Evolutionary conservation across 2,113 vertebrate species (phyloP), one percentile per base, ranked within the genome.

Genomic region (Eulemur rufifrons): DNA sequence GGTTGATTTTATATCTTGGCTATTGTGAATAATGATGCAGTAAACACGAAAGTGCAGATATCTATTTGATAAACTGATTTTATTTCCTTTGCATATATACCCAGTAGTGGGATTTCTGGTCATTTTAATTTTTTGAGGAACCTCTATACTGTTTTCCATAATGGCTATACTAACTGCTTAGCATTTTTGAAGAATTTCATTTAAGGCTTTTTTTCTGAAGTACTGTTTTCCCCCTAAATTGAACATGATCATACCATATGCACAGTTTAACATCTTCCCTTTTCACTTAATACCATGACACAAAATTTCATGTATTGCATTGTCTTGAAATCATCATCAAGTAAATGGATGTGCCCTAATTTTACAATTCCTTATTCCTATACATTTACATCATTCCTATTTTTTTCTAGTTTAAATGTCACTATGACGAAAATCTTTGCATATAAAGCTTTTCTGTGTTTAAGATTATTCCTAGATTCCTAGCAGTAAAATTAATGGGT

Each of bases 141-240:
- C 52, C 61, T 89, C 52, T 17, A 89, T 69, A 63, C 10, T 15
- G n/a, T 42, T 89, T 83, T 45, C 12, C 27, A 93, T 23, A 54
- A 89, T 52, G 21, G 9, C 52, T 68, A 81, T 25, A 64, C 11
- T 66, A 81, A 77, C 18, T 29, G 47, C 74, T 80, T 71, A 82
- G 45, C 45, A 77, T 86, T 93, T 91, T 71, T 86, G 68, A 93
- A 69, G 34, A 93, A 95, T 78, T 85, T 66, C 45, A 81, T 12
- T 78, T 47, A 45, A 71, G 34, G 12, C 20, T 45, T 71, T 95
- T 45, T 71, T 95, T 71, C 52, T 17, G 52, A 73, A 42, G 11
- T 14, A 63, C 15, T 90, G n/a, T 45, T 21, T 18, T 5, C 18
- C 39, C 42, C 23, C 10, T 23, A 42, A 7, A 52, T 14, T 56